Base-by-base conservation (phyloP, 2,797 vertebrate species). In the Dromococcyx pavoninus region DNA sequence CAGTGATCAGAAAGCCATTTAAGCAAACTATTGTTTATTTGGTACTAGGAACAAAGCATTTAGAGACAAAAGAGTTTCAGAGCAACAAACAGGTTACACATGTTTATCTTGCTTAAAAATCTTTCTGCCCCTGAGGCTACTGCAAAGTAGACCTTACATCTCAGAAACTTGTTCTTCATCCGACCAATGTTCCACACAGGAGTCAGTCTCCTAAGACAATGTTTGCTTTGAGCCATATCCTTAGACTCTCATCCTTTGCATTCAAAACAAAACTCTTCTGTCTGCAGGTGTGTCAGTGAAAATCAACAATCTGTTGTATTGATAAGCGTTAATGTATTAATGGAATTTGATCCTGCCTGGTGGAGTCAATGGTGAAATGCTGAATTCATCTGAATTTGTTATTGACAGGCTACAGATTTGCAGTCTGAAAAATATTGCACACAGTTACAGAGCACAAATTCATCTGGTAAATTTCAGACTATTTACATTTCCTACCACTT, bases 1-100 rank as follows among this genome's bases (percentile, higher is more conserved):
- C 30, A 62, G 54, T 61, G 89, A 95, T 94, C 85, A 86, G 91
- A 84, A 92, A 74, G 44, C 12, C 74, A 33, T 91, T 92, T 46
- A 75, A 88, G 37, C 41, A 85, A 96, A 77, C 61, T 50, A 19
- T 23, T 92, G 70, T 78, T 95, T 93, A 78, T 86, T 93, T 84
- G 86, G 44, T 58, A 24, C 27, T 10, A 53, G 37, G 64, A 93
- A 86, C 62, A 95, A 91, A 91, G 32, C 0, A 0, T 72, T 77
- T 71, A 53, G 82, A 93, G 61, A 76, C 82, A 86, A 93, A 88
- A 88, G 21, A 18, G 23, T 58, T 93, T 92, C 61, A 92, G 85
- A 92, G 85, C 28, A 64, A 74, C 19, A 62, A 69, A 28, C 18
- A 88, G 14, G 11, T 18, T 53, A 50, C 32, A 60, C 7, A 2